Percentiles rank a stretch among this genome's conserved stretches.
phyloP scores from a whole-genome alignment of 2,888 invertebrate genomes.

The Synergus itoensis region DNA sequence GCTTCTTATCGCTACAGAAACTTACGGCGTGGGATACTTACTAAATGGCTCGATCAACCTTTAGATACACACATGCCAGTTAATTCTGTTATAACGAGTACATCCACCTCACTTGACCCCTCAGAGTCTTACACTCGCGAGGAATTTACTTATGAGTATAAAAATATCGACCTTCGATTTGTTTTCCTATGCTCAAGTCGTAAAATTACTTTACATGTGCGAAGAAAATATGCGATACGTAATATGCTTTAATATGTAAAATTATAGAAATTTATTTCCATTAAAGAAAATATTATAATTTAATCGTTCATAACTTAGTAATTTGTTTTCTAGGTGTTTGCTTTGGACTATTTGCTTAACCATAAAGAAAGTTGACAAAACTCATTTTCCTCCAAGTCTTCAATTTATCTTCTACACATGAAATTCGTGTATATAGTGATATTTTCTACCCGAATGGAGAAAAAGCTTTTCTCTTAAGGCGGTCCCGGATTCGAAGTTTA shows the following conservation, averaged over 20 bases:
- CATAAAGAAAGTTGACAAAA: neutral
- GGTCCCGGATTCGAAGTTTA: slow-evolving; percentile 37
- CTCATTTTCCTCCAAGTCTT: slow-evolving; percentile 13
- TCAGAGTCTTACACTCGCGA: neutral
- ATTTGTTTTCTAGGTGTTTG: too few species aligned
- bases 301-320: too few species aligned
- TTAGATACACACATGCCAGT: slow-evolving; percentile 48
- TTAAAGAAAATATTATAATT: neutral
- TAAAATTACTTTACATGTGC: neutral
- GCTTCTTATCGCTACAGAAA: slow-evolving; percentile 63
- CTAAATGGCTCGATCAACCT: slow-evolving; percentile 59
- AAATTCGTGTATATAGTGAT: neutral
- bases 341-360: neutral
- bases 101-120: neutral
- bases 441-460: slow-evolving; percentile 28
- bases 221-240: neutral
- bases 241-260: neutral
- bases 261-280: neutral
- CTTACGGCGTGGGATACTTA: slow-evolving; percentile 58
- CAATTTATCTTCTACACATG: slow-evolving; percentile 4
- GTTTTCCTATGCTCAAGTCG: neutral
- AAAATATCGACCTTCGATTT: neutral
- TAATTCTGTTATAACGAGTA: slow-evolving; percentile 1
- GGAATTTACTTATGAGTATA: neutral
- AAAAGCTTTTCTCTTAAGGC: slow-evolving; percentile 38